These are phyloP conservation scores for Hydriomena furcata DNA, from an alignment of 2,888 invertebrate genomes.

Conservation along the genomic window DNA sequence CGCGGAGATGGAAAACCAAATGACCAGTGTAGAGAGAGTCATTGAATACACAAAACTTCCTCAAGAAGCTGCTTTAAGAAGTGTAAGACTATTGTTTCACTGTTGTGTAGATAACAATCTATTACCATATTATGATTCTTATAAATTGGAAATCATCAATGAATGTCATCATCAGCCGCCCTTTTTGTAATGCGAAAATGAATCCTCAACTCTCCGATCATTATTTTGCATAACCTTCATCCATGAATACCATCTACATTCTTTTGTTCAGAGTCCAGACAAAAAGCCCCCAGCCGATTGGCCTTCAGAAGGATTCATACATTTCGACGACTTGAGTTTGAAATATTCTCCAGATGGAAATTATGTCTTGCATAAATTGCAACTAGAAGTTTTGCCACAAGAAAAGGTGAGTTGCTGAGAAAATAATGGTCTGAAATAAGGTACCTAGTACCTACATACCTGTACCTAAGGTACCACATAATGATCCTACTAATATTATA, in stretches of 20 bases:
- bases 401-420: conserved; percentile 70
- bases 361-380: conserved; percentile 80
- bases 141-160: too few relatives aligned
- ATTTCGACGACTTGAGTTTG: conserved; percentile 75
- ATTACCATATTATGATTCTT: too few relatives aligned
- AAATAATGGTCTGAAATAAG: too few relatives aligned
- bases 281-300: conserved; percentile 71
- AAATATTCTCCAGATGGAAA: conserved; percentile 79
- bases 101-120: too few relatives aligned
- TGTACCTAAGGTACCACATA: neutral
- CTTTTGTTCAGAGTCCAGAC: conserved; percentile 47
- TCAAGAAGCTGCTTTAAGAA: conserved; percentile 72
- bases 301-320: conserved; percentile 79
- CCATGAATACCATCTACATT: too few relatives aligned
- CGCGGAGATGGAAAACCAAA: conserved; percentile 91
- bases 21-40: conserved; percentile 92
- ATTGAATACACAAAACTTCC: conserved; percentile 86
- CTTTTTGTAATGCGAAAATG: too few relatives aligned
- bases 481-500: too few relatives aligned
- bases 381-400: conserved; percentile 69
- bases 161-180: too few relatives aligned
- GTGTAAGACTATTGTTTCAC: conserved; percentile 41
- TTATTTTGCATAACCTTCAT: too few relatives aligned
- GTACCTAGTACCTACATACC: too few relatives aligned
- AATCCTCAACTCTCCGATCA: too few relatives aligned